Conservation (phyloP, 2,797 vertebrate genomes). For the Pteronotus mesoamericanus region DNA sequence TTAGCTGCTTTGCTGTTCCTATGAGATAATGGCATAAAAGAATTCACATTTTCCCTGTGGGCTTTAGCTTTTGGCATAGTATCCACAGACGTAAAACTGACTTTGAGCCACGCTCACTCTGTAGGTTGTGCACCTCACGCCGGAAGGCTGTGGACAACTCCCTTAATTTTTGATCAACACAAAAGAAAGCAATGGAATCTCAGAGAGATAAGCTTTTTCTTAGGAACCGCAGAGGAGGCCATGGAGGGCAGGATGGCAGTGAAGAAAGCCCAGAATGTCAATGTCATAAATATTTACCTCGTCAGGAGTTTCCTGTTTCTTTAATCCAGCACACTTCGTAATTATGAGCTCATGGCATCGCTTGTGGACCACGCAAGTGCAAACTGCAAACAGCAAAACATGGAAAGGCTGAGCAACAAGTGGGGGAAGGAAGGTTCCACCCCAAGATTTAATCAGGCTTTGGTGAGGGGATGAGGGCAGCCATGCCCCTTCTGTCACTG, state of each 20-base stretch:
- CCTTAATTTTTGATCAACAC: conserved; percentile 21
- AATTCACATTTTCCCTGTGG: not conserved
- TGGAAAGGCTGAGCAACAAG: conserved; percentile 6
- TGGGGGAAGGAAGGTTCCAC: not conserved
- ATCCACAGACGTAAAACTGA: not conserved
- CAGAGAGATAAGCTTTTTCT: conserved; percentile 51
- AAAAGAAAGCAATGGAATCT: conserved; percentile 46
- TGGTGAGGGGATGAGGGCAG: rapidly evolving
- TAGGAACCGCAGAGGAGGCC: not conserved
- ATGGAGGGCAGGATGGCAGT: not conserved
- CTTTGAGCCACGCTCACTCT: not conserved
- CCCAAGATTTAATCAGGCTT: not conserved
- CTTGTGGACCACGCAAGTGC: conserved; percentile 99
- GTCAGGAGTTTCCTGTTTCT: conserved; percentile 96
- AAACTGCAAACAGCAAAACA: conserved; percentile 86
- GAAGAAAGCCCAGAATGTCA: not conserved
- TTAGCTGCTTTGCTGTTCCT: not conserved
- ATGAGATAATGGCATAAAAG: not conserved
- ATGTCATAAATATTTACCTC: conserved; percentile 87
- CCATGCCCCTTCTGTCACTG: not conserved
- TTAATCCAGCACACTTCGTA: conserved; percentile 97
- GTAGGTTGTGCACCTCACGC: not conserved
- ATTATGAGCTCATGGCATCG: conserved; percentile 98
- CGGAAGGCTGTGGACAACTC: not conserved
- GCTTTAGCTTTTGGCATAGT: not conserved